phyloP scores from a whole-genome alignment of 2,888 invertebrate genomes.

The Scelioninae gen. 2 region DNA sequence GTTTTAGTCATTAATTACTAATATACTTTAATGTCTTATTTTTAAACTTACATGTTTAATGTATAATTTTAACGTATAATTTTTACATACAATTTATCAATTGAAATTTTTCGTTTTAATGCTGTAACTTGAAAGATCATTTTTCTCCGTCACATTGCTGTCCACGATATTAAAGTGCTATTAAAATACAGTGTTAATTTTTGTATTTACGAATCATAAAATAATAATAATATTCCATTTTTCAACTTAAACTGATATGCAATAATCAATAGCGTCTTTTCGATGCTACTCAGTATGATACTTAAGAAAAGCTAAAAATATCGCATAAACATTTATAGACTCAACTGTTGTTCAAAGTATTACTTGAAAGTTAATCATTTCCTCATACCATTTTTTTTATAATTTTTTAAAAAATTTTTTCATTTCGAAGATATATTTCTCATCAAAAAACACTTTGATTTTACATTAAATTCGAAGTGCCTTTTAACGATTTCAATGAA shows the following conservation, averaged over 20 bases:
- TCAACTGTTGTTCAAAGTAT: conserved; percentile 40
- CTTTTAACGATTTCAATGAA: conserved; percentile 48
- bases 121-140: no score
- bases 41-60: background rate
- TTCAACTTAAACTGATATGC: conserved; percentile 16
- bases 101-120: no score
- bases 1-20: no score
- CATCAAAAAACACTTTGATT: conserved; percentile 42
- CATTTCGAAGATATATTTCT: background rate
- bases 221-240: conserved; percentile 13
- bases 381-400: no score
- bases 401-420: no score
- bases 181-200: conserved; percentile 20
- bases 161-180: conserved; percentile 21
- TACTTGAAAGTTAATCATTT: no score
- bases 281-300: conserved; percentile 39
- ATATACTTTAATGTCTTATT: background rate
- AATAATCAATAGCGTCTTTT: conserved; percentile 26
- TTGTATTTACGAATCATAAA: conserved; percentile 16
- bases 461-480: conserved; percentile 52
- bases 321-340: conserved; percentile 47
- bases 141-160: background rate
- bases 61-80: no score
- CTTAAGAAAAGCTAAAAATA: conserved; percentile 18
- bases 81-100: no score